A percentile compares a stretch with the other conserved stretches of the same genome.
These are phyloP conservation scores for Drosophila lacicola DNA, from an alignment of 2,888 invertebrate species.

Conservation along the genomic window DNA sequence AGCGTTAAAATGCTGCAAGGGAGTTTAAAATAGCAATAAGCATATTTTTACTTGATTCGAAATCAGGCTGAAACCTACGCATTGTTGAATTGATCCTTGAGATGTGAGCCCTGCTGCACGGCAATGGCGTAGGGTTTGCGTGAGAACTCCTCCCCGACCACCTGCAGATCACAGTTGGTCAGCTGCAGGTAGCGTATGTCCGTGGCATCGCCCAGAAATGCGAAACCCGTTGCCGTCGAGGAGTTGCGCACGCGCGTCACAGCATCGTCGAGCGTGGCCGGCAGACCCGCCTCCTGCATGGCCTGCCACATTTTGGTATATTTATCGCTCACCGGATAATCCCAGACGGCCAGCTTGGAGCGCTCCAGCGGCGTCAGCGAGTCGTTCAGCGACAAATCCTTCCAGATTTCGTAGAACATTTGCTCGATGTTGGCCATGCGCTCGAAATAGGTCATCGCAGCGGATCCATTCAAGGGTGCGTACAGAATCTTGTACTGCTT, in stretches of 20 bases:
- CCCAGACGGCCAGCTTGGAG: conserved; percentile 98
- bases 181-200: conserved; percentile 89
- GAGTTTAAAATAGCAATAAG: neutral
- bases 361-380: conserved; percentile 95
- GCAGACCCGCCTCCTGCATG: conserved; percentile 94
- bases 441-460: conserved; percentile 97
- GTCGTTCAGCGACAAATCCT: conserved; percentile 98
- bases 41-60: fast-evolving
- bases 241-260: conserved; percentile 89
- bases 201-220: conserved; percentile 97
- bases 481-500: conserved; percentile 98
- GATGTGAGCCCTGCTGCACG: conserved; percentile 97
- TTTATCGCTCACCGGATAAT: conserved; percentile 99
- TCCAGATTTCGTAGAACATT: conserved; percentile 99
- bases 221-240: conserved; percentile 93
- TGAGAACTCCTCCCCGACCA: conserved; percentile 98
- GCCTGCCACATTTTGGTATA: conserved; percentile 99
- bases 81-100: conserved; percentile 97
- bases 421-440: conserved; percentile 98
- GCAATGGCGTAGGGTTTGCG: conserved; percentile 98
- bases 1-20: conserved; percentile 92
- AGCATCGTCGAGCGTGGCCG: conserved; percentile 92
- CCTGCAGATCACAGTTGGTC: conserved; percentile 90
- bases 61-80: conserved; percentile 88
- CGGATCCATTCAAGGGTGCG: conserved; percentile 94